Percentiles rank a stretch among this genome's conserved stretches.
These are phyloP conservation scores for Tyrannus savana DNA, from an alignment of 2,113 vertebrate genomes.

Conservation along the genomic window DNA sequence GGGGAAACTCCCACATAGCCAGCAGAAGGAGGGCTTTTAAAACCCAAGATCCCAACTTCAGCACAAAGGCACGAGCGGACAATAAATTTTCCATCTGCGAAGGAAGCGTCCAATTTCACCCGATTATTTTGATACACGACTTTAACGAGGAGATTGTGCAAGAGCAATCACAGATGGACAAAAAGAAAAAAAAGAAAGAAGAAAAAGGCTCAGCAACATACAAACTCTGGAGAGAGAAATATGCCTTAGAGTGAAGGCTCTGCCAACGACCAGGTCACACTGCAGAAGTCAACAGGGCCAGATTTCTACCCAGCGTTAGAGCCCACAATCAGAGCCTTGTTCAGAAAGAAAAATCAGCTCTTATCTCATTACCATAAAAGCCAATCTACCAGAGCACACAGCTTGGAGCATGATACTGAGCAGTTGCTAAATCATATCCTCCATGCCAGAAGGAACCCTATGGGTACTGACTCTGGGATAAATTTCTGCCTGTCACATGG, in stretches of 20 bases:
- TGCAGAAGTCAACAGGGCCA: not conserved
- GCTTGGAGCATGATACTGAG: not conserved
- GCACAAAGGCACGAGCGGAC: not conserved
- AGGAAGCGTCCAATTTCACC: not conserved
- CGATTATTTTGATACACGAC: not conserved
- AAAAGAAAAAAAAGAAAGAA: not conserved
- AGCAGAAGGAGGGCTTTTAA: conserved; percentile 39
- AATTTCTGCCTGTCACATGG: not conserved
- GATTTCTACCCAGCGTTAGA: not conserved
- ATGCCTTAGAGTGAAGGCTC: not conserved
- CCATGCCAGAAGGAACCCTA: not conserved
- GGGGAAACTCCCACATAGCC: conserved; percentile 61
- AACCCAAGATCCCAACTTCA: conserved; percentile 16
- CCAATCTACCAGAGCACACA: not conserved
- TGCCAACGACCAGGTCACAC: not conserved
- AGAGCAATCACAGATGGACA: not conserved
- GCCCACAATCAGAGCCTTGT: conserved; percentile 6
- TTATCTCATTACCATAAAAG: not conserved
- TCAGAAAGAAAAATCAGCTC: not conserved
- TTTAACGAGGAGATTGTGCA: not conserved
- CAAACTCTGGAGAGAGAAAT: not conserved
- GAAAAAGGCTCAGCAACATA: not conserved
- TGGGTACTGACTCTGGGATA: not conserved
- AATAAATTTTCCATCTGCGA: conserved; percentile 31
- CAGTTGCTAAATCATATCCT: not conserved